phyloP scores from a whole-genome alignment of 2,797 vertebrate genomes.

The Neosilurus mollespiculum region DNA sequence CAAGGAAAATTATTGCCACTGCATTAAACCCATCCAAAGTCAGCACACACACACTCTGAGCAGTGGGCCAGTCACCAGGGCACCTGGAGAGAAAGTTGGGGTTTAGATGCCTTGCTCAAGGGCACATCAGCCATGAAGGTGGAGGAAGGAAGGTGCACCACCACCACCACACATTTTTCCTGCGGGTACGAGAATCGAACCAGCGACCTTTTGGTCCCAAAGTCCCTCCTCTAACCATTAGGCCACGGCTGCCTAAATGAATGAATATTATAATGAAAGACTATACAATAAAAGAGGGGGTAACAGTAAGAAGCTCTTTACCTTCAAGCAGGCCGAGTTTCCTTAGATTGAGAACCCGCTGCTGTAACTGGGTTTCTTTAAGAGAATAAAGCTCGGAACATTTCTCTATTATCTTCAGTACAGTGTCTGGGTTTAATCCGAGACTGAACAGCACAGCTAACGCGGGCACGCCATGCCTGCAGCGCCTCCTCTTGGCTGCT shows the following conservation, averaged over 20 bases:
- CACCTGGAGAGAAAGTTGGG: too few species aligned
- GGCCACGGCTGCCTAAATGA: neutral
- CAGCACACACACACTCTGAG: too few species aligned
- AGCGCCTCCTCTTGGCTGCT: conserved; percentile 45
- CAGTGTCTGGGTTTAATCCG: conserved; percentile 75
- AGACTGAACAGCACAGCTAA: conserved; percentile 74
- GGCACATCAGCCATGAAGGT: too few species aligned
- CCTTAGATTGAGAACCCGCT: conserved; percentile 76
- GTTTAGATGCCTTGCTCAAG: too few species aligned
- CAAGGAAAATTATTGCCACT: too few species aligned
- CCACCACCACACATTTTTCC: too few species aligned
- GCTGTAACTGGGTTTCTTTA: conserved; percentile 68
- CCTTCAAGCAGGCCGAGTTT: conserved; percentile 86
- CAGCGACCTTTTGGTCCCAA: too few species aligned
- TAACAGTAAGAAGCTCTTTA: conserved; percentile 54
- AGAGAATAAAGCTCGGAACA: conserved; percentile 76
- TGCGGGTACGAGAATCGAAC: too few species aligned
- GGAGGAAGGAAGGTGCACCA: too few species aligned
- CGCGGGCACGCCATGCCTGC: conserved; percentile 58
- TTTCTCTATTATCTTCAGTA: conserved; percentile 71
- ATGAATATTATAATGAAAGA: neutral
- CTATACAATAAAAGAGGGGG: neutral
- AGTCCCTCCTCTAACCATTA: too few species aligned
- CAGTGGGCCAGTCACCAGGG: too few species aligned
- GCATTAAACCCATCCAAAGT: too few species aligned